These are phyloP conservation scores for Platyrinchus mystaceus DNA, from an alignment of 2,797 vertebrate species.

Conservation along the genomic window DNA sequence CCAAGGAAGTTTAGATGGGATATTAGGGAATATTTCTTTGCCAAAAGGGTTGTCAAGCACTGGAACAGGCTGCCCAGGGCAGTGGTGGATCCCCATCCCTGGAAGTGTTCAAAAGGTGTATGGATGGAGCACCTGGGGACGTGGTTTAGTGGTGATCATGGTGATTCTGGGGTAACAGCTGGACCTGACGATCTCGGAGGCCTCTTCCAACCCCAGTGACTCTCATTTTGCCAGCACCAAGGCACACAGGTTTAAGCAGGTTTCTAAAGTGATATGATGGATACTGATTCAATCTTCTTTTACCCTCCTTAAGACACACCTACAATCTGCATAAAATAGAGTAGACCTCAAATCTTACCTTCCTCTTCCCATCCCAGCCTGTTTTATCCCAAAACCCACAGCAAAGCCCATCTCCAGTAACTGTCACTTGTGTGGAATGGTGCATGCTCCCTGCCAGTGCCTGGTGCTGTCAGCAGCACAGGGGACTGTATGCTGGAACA, in stretches of 20 bases:
- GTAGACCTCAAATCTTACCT: background rate
- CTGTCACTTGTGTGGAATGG: accelerated
- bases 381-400: accelerated
- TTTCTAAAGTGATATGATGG: background rate
- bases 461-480: background rate
- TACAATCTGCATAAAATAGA: background rate
- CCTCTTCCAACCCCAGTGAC: background rate
- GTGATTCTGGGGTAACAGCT: background rate
- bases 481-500: background rate
- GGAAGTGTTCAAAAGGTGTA: accelerated
- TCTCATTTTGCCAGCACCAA: background rate
- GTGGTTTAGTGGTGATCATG: accelerated
- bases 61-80: background rate
- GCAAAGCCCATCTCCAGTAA: background rate
- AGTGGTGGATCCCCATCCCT: background rate
- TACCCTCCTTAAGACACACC: background rate
- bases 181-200: accelerated
- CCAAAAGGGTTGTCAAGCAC: background rate
- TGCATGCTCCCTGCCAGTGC: background rate
- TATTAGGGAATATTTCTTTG: background rate
- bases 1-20: background rate
- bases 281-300: background rate
- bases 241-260: background rate
- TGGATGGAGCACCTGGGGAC: background rate
- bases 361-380: background rate